Evolutionary conservation across 2,797 vertebrate species (phyloP).

Genomic region (Sandelia bainsii): DNA sequence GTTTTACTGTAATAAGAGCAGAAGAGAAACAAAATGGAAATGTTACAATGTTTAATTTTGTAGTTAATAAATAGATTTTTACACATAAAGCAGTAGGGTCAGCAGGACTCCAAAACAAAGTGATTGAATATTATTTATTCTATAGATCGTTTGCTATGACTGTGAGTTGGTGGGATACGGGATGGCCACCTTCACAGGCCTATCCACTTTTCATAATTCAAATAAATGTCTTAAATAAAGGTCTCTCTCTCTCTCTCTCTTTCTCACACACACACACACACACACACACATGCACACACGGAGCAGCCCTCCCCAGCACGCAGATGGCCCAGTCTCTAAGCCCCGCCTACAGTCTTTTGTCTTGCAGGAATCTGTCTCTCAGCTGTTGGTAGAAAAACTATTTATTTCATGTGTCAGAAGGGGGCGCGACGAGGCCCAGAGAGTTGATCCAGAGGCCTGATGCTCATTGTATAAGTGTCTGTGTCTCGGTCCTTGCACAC

Average conservation of each 20-base stretch:
- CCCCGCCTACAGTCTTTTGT: conserved; percentile 84
- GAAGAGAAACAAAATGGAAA: background rate
- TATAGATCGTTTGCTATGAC: background rate
- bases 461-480: conserved; percentile 33
- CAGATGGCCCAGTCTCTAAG: conserved; percentile 80
- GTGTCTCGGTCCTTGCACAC: conserved; percentile 21
- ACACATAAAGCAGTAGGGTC: background rate
- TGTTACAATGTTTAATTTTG: background rate
- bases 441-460: conserved; percentile 45
- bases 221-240: conserved; percentile 53
- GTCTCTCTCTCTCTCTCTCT: conserved; percentile 9
- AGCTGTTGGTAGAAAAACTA: conserved; percentile 64
- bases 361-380: conserved; percentile 79
- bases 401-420: conserved; percentile 64
- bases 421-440: conserved; percentile 60
- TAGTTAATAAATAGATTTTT: background rate
- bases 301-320: conserved; percentile 49
- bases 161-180: conserved; percentile 30
- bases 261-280: conserved; percentile 13
- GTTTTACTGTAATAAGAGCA: background rate
- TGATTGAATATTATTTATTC: background rate
- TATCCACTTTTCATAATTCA: conserved; percentile 59
- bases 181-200: conserved; percentile 21
- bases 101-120: background rate
- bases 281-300: conserved; percentile 27